These are phyloP conservation scores for Crocodylus rhombifer DNA, from an alignment of 2,797 vertebrate genomes.

Conservation along the genomic window DNA sequence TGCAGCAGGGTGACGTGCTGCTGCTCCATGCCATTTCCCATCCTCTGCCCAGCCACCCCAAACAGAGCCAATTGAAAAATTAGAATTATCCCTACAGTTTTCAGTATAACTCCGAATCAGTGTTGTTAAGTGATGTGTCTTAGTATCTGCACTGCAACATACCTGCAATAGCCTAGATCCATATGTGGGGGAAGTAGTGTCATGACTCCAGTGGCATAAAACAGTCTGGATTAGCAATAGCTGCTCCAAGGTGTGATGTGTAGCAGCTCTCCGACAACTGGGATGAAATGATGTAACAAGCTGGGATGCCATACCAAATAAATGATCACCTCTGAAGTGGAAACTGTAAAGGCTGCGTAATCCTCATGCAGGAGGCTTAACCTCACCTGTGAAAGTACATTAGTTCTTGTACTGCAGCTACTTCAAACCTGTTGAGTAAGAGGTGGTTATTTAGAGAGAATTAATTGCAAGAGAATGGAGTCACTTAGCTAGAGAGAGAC, in stretches of 20 bases:
- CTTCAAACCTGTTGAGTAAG: not conserved
- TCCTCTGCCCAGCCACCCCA: not conserved
- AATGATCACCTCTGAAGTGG: not conserved
- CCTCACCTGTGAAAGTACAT: not conserved
- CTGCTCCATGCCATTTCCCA: not conserved
- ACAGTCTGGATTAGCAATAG: not conserved
- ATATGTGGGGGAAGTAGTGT: not conserved
- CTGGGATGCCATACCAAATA: not conserved
- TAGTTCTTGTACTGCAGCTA: not conserved
- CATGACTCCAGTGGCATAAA: rapidly evolving
- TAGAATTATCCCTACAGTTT: not conserved
- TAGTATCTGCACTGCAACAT: not conserved
- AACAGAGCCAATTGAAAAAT: rapidly evolving
- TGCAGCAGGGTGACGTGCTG: rapidly evolving
- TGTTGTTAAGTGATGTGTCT: not conserved
- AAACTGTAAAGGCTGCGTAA: not conserved
- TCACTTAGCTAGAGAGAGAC: not conserved
- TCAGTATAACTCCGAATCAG: rapidly evolving
- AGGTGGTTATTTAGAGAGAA: not conserved
- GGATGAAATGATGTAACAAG: not conserved
- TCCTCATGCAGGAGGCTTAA: not conserved
- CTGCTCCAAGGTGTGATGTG: not conserved
- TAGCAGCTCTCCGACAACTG: not conserved
- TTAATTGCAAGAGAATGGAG: not conserved
- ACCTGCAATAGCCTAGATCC: not conserved